Base-by-base conservation (phyloP, 2,888 invertebrate genomes). In the Oasisia sp. region DNA sequence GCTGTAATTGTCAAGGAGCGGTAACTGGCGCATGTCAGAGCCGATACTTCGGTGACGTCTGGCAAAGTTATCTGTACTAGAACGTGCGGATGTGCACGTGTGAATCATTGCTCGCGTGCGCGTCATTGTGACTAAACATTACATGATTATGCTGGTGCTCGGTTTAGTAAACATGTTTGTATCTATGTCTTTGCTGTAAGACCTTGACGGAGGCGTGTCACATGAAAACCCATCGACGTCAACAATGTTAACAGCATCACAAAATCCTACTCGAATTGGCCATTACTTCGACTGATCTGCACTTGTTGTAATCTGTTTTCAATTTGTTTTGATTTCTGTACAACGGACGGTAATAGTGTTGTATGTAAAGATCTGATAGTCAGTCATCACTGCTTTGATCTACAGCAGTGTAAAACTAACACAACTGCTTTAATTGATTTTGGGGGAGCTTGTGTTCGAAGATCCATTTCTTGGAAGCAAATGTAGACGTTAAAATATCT, bases 101-200 rank as follows among this genome's bases (percentile, higher is more conserved):
- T 74, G 74, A 74, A 27, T 1, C 74, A 74, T 7, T n/a, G 74
- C 14, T 7, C 74, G n/a, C 7, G 74, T 74, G 74, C 74, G n/a
- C n/a, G 74, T 74, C 74, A 74, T 74, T 74, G 74, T 74, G 74
- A 74, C 74, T 74, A 27, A 74, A 74, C 74, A n/a, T n/a, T 74
- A 74, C 74, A 74, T 74, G 74, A 74, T 74, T 74, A 19, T 27
- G 27, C 74, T n/a, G 7, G n/a, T 4, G 27, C n/a, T 74, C 74
- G 74, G 74, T 74, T 27, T 74, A 74, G 74, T 74, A 74, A 74
- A 74, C 74, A 74, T 74, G 74, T 74, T 74, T 74, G 74, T 74
- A 74, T 19, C 14, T 74, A 38, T 1, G 19, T 74, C 74, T 74
- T 74, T 74, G 74, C n/a, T 74, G 27, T 74, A 19, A 27, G 74